Evolutionary conservation across 2,797 vertebrate species (phyloP).

Genomic region (Peromyscus melanophrys): DNA sequence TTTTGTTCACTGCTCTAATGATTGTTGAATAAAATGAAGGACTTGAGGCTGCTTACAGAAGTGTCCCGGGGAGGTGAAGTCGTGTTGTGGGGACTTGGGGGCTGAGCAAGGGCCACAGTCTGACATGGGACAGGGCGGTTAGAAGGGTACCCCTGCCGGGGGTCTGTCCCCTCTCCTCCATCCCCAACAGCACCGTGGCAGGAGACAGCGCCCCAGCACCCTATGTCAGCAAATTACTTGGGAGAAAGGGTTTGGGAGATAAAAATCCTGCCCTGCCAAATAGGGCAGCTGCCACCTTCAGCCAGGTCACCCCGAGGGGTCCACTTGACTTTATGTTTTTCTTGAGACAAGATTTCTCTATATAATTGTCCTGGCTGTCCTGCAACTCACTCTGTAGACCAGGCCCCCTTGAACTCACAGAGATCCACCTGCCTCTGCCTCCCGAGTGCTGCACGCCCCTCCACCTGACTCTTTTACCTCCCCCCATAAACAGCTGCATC

Average conservation of each 20-base stretch:
- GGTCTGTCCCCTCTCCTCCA: background rate
- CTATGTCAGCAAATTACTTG: background rate
- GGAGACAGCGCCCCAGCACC: background rate
- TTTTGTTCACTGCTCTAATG: background rate
- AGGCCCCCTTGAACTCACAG: too few relatives aligned
- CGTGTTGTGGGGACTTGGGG: background rate
- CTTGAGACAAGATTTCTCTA: too few relatives aligned
- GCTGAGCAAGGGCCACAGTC: background rate
- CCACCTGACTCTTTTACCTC: background rate
- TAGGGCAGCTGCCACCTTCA: background rate
- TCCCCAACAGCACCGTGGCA: background rate
- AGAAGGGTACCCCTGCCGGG: background rate
- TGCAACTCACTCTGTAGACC: too few relatives aligned
- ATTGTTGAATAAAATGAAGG: background rate
- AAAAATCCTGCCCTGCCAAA: slow-evolving; percentile 52
- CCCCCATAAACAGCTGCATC: background rate
- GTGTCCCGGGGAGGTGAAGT: background rate
- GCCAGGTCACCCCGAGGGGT: background rate
- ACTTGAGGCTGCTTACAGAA: background rate
- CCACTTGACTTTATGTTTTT: background rate
- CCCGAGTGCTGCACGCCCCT: background rate
- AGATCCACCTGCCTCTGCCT: too few relatives aligned
- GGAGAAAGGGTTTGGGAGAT: background rate
- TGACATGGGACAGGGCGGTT: accelerated
- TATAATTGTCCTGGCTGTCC: too few relatives aligned